A percentile compares a stretch with the other conserved stretches of the same genome.
Conservation (phyloP, 2,797 vertebrate species). For the Hemitrygon akajei region DNA sequence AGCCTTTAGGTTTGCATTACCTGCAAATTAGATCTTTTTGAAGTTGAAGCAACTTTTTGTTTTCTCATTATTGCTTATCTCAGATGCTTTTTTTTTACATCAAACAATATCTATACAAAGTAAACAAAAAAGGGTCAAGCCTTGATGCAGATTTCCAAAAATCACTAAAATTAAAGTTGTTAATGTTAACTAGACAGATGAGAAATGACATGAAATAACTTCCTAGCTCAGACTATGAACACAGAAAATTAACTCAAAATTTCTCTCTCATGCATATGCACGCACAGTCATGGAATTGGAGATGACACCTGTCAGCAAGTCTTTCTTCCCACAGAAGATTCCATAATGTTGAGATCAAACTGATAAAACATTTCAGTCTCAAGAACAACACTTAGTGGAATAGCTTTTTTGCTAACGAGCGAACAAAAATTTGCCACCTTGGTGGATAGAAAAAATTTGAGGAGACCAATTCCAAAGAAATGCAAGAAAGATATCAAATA, state of each 20-base stretch:
- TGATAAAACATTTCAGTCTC: too few species aligned
- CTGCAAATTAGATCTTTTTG: not conserved
- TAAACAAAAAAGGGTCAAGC: not conserved
- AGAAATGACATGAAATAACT: not conserved
- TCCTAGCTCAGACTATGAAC: not conserved
- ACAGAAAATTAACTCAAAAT: not conserved
- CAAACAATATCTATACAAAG: not conserved
- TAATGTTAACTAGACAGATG: not conserved
- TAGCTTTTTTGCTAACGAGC: too few species aligned
- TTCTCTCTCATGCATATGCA: too few species aligned
- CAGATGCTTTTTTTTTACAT: not conserved
- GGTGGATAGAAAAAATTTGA: too few species aligned
- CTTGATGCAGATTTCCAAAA: not conserved
- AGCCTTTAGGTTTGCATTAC: not conserved
- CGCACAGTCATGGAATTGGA: too few species aligned
- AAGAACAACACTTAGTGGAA: too few species aligned
- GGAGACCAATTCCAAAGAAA: too few species aligned
- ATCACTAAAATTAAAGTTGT: not conserved
- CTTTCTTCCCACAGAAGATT: too few species aligned
- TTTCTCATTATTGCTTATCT: slow-evolving; percentile 11
- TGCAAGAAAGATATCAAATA: too few species aligned
- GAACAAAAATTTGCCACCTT: too few species aligned
- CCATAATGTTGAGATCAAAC: too few species aligned
- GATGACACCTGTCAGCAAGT: too few species aligned
- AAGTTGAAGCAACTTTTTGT: not conserved